phyloP scores from a whole-genome alignment of 2,113 vertebrate genomes.

The Ictalurus punctatus region DNA sequence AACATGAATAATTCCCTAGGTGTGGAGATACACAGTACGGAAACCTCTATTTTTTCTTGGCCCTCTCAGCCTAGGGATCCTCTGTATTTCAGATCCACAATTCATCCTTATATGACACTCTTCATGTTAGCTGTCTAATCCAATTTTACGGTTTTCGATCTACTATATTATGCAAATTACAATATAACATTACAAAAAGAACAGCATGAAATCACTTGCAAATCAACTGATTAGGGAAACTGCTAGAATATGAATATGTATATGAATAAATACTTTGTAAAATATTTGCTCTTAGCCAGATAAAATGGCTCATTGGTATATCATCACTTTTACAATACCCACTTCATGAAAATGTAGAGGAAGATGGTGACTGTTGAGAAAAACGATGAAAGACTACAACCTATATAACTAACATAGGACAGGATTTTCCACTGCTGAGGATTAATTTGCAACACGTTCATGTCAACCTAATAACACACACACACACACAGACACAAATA shows the following conservation, averaged over 20 bases:
- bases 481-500: background rate
- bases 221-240: background rate
- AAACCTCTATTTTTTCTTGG: background rate
- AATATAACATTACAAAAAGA: no score
- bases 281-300: background rate
- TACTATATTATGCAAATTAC: no score
- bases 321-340: background rate
- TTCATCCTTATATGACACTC: no score
- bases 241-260: background rate
- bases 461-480: constrained; percentile 36
- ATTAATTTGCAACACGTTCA: background rate
- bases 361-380: constrained; percentile 62
- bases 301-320: background rate
- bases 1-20: background rate
- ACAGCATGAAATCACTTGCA: background rate
- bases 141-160: no score
- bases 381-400: constrained; percentile 65
- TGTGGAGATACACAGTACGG: background rate
- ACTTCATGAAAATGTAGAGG: constrained; percentile 58
- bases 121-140: no score
- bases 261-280: background rate
- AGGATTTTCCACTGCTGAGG: constrained; percentile 60
- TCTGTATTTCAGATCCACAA: background rate
- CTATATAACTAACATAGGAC: constrained; percentile 66
- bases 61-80: background rate